Base-by-base conservation (phyloP, 2,888 invertebrate species). In the Cinara cedri region DNA sequence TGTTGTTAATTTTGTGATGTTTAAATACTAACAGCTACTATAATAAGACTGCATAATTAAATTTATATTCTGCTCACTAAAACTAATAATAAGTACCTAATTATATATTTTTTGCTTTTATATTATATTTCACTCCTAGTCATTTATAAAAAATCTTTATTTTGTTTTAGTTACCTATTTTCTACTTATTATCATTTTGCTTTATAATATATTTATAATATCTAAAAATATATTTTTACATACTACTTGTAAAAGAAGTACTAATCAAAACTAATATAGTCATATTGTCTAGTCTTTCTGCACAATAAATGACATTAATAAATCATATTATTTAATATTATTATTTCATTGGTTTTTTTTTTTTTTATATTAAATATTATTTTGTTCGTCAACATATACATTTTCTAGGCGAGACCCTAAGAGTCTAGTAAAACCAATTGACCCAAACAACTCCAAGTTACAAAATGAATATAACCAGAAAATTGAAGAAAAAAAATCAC, bases 321-420 rank as follows among this genome's bases (percentile, higher is more conserved):
- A 78, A 78, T 68, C 24, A 68, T 68, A 60, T n/a, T n/a, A n/a
- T 72, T 72, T 62, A n/a, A 49, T 72, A 34, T 42, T 54, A 63
- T 44, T 72, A 60, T 72, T 46, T 34, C 3, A 9, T 55, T 65
- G 57, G 66, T 68, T 60, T 4, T 57, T 68, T 68, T 57, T 78
- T 34, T 34, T 34, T 34, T 34, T 6, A 4, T 34, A 34, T 78
- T 60, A 34, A 24, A 46, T 68, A 57, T 42, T 66, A 75, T 46
- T 76, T 26, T 57, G 76, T 76, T 66, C n/a, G 62, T 80, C 72
- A 54, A 72, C 21, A 42, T 80, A 13, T 49, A 10, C 0, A 21
- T 71, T 80, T 86, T 86, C 82, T 83, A 92, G 93, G 84, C 89
- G 95, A 51, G 91, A 92, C 82, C 94, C 95, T 2, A 89, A 90